Conservation (phyloP, 2,888 invertebrate genomes). For the Malacosoma neustria region DNA sequence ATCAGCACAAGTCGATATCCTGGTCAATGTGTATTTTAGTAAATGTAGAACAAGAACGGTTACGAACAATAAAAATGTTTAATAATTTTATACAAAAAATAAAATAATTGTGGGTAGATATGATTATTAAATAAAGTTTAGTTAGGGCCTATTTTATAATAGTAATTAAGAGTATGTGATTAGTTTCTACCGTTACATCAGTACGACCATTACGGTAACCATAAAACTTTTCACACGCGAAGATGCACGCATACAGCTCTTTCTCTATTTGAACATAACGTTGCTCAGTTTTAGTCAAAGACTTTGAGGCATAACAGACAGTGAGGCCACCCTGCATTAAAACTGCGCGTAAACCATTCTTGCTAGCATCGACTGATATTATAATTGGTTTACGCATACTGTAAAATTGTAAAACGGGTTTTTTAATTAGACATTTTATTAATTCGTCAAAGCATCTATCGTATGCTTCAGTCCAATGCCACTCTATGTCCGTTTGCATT, state of each 20-base stretch:
- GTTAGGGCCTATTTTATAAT: too few species aligned
- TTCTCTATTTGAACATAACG: slow-evolving; percentile 13
- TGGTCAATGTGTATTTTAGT: too few species aligned
- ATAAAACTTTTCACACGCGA: slow-evolving; percentile 14
- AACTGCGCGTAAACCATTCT: slow-evolving; percentile 4
- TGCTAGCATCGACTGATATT: slow-evolving; percentile 2
- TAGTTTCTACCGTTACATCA: slow-evolving; percentile 7
- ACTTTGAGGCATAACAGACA: slow-evolving; percentile 9
- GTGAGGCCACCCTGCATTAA: not conserved
- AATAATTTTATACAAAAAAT: too few species aligned
- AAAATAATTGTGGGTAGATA: too few species aligned
- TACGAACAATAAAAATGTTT: too few species aligned
- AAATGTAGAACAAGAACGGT: too few species aligned
- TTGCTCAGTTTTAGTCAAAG: slow-evolving; percentile 10
- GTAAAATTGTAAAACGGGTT: slow-evolving; percentile 1
- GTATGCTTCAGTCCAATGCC: too few species aligned
- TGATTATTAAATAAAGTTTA: too few species aligned
- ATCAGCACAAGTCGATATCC: too few species aligned
- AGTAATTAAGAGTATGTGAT: not conserved
- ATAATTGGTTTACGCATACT: slow-evolving; percentile 2
- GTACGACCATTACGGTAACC: slow-evolving; percentile 5
- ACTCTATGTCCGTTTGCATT: too few species aligned
- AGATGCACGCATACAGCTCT: slow-evolving; percentile 14
- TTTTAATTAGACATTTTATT: not conserved
- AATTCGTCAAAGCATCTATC: too few species aligned